Base-by-base conservation (phyloP, 2,113 vertebrate species). In the Cebidichthys violaceus region DNA sequence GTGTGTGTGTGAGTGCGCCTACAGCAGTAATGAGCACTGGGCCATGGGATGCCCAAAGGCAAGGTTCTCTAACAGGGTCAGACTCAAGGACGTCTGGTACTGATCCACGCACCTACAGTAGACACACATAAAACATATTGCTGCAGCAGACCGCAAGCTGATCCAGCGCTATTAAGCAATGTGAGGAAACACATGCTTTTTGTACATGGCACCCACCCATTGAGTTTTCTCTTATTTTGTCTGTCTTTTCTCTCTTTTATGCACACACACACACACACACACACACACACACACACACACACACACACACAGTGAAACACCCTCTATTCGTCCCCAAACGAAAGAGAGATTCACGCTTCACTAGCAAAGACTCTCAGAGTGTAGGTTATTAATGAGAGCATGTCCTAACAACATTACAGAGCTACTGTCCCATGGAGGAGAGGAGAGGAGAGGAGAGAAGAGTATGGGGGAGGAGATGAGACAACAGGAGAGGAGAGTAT, bases 331-430 rank as follows among this genome's bases (percentile, higher is more conserved):
- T 87, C 90, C 90, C 88, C 80, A 70, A 90, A 92, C 31, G 79
- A 79, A 70, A 10, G 75, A 29, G 79, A 81, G 88, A 89, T 89
- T 91, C 90, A 92, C 66, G 91, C 91, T 90, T 83, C 90, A 83
- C 80, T 84, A 69, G 89, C 79, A 79, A 77, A 89, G 88, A 87
- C 84, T 93, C 82, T 93, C 79, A 68, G 78, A 88, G 86, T 90
- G 89, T 87, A 92, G 89, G 87, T 91, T 93, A 92, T 92, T 93
- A 91, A 93, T 92, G 90, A 92, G 91, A 89, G 91, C 91, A 87
- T 89, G 91, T 90, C 91, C 90, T 83, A 86, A 90, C 90, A 92
- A 89, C 85, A 85, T 88, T 91, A 90, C 76, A 87, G 85, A 92
- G 87, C 79, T 75, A 69, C 85, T 88, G 85, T 57, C 79, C 83